Evolutionary conservation across 2,113 vertebrate genomes (phyloP).

Genomic region (Pelodiscus sinensis): DNA sequence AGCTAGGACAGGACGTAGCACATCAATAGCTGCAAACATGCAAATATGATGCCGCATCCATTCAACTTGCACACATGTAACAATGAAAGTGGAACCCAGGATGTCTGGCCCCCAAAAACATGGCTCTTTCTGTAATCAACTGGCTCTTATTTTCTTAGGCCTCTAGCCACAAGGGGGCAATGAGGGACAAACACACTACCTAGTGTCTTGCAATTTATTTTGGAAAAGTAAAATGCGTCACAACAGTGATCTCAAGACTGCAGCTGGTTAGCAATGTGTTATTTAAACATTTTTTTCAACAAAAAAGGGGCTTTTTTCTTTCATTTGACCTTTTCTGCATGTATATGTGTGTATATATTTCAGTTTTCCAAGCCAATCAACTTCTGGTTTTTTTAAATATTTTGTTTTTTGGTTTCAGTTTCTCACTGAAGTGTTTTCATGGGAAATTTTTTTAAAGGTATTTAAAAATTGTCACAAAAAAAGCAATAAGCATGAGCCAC

Average conservation of each 20-base stretch:
- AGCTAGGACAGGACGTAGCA: neutral
- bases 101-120: neutral
- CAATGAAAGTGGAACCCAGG: neutral
- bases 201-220: neutral
- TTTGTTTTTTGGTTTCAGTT: neutral
- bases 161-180: neutral
- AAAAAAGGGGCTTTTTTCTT: neutral
- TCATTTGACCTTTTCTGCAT: fast-evolving
- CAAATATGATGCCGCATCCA: neutral
- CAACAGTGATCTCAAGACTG: neutral
- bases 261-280: neutral
- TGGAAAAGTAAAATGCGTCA: neutral
- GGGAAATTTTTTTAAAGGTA: neutral
- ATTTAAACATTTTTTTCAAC: neutral
- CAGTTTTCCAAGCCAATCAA: neutral
- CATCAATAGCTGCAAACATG: neutral
- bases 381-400: neutral
- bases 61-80: neutral
- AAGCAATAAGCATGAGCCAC: neutral
- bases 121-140: neutral
- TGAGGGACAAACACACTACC: neutral
- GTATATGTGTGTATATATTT: fast-evolving
- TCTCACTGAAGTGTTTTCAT: neutral
- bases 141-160: neutral
- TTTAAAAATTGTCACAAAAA: neutral